phyloP scores from a whole-genome alignment of 2,113 vertebrate genomes.

The Peromyscus maniculatus region DNA sequence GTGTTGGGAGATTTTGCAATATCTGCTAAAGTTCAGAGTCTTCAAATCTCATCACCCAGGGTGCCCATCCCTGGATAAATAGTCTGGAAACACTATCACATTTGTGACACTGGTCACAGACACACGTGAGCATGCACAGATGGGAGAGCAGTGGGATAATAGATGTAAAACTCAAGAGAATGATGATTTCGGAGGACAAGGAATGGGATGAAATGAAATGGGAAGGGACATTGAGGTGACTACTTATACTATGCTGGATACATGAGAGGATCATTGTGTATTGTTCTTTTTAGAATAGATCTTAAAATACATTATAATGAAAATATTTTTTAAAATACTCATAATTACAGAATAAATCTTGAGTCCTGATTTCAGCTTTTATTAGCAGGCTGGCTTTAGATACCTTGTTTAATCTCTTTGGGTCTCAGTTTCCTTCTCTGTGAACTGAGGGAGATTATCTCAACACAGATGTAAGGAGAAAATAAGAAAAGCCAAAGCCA shows the following conservation, averaged over 20 bases:
- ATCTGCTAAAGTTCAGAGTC: not conserved
- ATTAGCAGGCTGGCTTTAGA: not conserved
- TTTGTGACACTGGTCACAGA: not conserved
- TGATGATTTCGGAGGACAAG: not conserved
- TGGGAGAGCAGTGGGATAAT: not conserved
- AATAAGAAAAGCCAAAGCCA: not conserved
- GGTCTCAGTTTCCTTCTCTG: not conserved
- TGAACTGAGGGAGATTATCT: not conserved
- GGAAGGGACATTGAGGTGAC: not conserved
- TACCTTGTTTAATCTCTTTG: not conserved
- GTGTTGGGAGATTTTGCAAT: not conserved
- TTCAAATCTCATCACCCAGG: not conserved
- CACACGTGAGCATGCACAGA: too few species aligned
- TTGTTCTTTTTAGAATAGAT: not conserved
- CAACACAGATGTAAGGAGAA: not conserved
- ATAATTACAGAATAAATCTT: constrained; percentile 39
- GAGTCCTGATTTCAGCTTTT: constrained; percentile 37
- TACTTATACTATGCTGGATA: not conserved
- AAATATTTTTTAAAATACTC: not conserved
- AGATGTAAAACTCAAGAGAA: not conserved
- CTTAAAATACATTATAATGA: not conserved
- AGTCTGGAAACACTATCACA: not conserved
- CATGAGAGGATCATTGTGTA: not conserved
- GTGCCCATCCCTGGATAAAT: not conserved
- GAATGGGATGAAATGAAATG: not conserved